Base-by-base conservation (phyloP, 30 jellyfish, hydroid and myxozoan species). In the Chironex yamaguchii region DNA sequence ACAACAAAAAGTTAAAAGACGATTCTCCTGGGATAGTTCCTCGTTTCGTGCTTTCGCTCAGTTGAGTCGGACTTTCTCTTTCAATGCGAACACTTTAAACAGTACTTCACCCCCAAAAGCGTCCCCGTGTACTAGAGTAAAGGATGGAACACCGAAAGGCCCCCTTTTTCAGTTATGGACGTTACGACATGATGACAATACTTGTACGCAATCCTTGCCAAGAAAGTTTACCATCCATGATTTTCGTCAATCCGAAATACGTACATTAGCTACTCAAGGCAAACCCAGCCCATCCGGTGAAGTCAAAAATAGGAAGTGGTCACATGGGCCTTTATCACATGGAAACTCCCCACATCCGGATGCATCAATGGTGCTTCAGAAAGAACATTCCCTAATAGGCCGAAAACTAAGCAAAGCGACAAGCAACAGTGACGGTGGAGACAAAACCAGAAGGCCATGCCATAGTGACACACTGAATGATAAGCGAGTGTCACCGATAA, bases 21-120 rank as follows among this genome's bases (percentile, higher is more conserved):
- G 96, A 49, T 77, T 54, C 67, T 86, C 96, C 1, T 66, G 88
- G 73, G 96, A 86, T 52, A 86, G 50, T 53, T 52, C 85, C 13
- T 42, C 96, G 14, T 67, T 86, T 22, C 63, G 67, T 29, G 76
- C 76, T 36, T 32, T 86, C 75, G 30, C 51, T 12, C 24, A 54
- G 25, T 1, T 86, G 26, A 29, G 89, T 20, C 29, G 90, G 48
- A 79, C 89, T 29, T 20, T 86, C 1, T 53, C 90, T 6, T 86
- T 86, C 42, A 53, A 67, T 24, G 53, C 84, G 2, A 75, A 22
- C 34, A 71, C 96, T 11, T 49, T 32, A 25, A 84, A 76, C 52
- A 32, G 29, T 2, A 21, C 76, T 2, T 29, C 62, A 53, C 14
- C 3, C 11, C n/a, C 25, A 4, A 66, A 66, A 21, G 58, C 58